Evolutionary conservation across 2,888 invertebrate species (phyloP).

Genomic region (Biston betularia): DNA sequence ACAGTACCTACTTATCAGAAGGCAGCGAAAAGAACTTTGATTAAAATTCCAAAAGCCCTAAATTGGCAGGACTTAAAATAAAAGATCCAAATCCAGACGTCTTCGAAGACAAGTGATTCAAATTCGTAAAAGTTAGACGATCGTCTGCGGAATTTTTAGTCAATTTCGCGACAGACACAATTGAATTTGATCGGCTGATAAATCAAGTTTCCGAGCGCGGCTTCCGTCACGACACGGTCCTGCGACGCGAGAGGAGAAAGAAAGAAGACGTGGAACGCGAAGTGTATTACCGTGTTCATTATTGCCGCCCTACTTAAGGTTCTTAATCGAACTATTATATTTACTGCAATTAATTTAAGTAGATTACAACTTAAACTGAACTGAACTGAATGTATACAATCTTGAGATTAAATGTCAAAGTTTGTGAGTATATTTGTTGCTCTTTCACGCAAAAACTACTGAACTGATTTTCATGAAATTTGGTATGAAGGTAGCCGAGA

Average conservation of each 20-base stretch:
- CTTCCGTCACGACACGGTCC: slow-evolving; percentile 58
- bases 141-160: slow-evolving; percentile 78
- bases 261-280: not conserved
- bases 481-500: no score
- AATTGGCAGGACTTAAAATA: slow-evolving; percentile 16
- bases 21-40: not conserved
- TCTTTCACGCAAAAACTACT: no score
- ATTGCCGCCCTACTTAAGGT: not conserved
- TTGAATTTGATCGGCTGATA: slow-evolving; percentile 80
- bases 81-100: slow-evolving; percentile 40
- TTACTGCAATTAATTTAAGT: no score
- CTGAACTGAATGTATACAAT: no score
- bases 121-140: slow-evolving; percentile 56
- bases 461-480: no score
- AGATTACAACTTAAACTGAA: not conserved
- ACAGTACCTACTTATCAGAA: not conserved
- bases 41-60: slow-evolving; percentile 4
- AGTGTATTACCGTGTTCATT: not conserved
- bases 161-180: slow-evolving; percentile 79
- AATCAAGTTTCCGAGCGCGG: slow-evolving; percentile 79
- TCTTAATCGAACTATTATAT: no score
- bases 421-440: no score
- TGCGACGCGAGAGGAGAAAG: slow-evolving; percentile 18
- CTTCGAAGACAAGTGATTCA: slow-evolving; percentile 40
- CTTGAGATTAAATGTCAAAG: no score